Percentiles rank a stretch among this genome's conserved stretches.
phyloP scores from a whole-genome alignment of 2,797 vertebrate species.

The Tympanoctomys barrerae region DNA sequence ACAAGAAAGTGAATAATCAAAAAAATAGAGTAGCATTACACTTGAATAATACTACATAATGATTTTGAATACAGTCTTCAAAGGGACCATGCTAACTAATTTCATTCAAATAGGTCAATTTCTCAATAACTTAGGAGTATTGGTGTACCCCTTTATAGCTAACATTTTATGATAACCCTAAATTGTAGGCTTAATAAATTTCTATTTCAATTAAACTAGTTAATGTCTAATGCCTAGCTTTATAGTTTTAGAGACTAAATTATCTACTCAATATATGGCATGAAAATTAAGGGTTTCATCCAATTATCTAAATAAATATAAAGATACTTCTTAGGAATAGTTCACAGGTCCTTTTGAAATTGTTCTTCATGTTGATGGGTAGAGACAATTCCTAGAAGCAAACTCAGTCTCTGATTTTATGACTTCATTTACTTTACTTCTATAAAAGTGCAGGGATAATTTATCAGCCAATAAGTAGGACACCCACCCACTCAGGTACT shows the following conservation, averaged over 20 bases:
- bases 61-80: slow-evolving; percentile 43
- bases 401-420: background rate
- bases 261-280: slow-evolving; percentile 67
- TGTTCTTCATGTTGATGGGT: background rate
- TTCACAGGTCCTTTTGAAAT: background rate
- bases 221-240: slow-evolving; percentile 60
- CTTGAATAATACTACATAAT: slow-evolving; percentile 31
- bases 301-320: slow-evolving; percentile 59
- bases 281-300: slow-evolving; percentile 58
- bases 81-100: slow-evolving; percentile 62
- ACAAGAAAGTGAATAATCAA: slow-evolving; percentile 66
- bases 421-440: slow-evolving; percentile 13
- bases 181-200: slow-evolving; percentile 58
- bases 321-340: background rate
- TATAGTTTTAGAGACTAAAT: slow-evolving; percentile 63
- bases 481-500: background rate
- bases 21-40: slow-evolving; percentile 58
- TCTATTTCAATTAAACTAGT: slow-evolving; percentile 62
- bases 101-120: slow-evolving; percentile 69
- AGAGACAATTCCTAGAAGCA: slow-evolving; percentile 31
- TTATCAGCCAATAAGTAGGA: background rate
- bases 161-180: slow-evolving; percentile 63
- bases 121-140: slow-evolving; percentile 48
- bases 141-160: slow-evolving; percentile 12
- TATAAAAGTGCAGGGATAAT: background rate